Evolutionary conservation across 2,888 invertebrate genomes (phyloP), one percentile per base, ranked within the genome.

Genomic region (Tubulanus polymorphus): DNA sequence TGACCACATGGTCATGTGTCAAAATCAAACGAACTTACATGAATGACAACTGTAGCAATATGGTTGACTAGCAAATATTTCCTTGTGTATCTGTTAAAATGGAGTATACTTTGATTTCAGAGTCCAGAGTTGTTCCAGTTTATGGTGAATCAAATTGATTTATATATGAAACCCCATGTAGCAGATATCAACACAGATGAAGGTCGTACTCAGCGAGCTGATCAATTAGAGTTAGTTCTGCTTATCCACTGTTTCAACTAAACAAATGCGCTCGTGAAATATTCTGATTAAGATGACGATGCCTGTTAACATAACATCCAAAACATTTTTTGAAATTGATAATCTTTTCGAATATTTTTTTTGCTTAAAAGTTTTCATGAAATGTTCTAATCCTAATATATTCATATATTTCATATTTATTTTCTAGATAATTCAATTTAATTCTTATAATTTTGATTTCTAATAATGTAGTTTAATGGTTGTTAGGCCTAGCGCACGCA

Each of bases 211-310:
- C 63, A 66, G 27, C 63, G 74, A 55, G 64, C 66, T 8, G 74
- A 74, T 62, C 73, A 75, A 54, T 62, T 75, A 48, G 74, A 74
- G 74, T 75, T 60, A 67, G 73, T 57, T 15, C 1, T 5, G 23
- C 18, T 58, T 25, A 29, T 37, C 30, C 27, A 18, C 12, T n/a
- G 37, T 12, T 30, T 37, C 8, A 48, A 8, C 2, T 47, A 20
- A 26, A n/a, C 32, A 26, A 5, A n/a, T 35, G 2, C 15, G 20
- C 18, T 18, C n/a, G 41, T 37, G 29, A 37, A 5, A 8, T 23
- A 28, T 51, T 41, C 18, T 12, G 15, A 15, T 45, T 20, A 27
- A 27, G 27, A 20, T 48, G 10, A 10, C n/a, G 10, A 12, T n/a
- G n/a, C n/a, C 35, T 32, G 35, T 12, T 32, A 32, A 32, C 10